phyloP scores from a whole-genome alignment of 2,797 vertebrate genomes.

The Enoplosus armatus region DNA sequence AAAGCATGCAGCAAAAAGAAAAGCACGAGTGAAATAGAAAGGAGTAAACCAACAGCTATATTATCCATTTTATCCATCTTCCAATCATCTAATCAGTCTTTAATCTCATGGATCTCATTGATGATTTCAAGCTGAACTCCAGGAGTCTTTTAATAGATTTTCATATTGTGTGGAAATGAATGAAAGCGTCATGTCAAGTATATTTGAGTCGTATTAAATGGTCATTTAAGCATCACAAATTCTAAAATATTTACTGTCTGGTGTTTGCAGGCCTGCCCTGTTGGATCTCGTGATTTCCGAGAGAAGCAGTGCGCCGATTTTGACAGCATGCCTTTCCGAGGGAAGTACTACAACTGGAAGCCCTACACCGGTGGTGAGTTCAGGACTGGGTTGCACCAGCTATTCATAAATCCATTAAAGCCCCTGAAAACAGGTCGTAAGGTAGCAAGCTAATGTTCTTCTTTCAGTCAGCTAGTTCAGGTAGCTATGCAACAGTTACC shows the following conservation, averaged over 20 bases:
- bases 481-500: background rate
- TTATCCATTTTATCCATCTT: background rate
- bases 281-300: constrained; percentile 94
- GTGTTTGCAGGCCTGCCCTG: constrained; percentile 89
- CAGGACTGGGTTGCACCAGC: background rate
- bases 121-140: too few relatives aligned
- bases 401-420: background rate
- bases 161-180: background rate
- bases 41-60: background rate
- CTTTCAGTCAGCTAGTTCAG: background rate
- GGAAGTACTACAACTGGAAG: constrained; percentile 99
- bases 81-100: background rate
- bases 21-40: background rate
- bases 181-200: too few relatives aligned
- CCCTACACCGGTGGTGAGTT: constrained; percentile 97
- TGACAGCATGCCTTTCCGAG: constrained; percentile 97
- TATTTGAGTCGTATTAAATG: too few relatives aligned
- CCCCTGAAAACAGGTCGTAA: background rate
- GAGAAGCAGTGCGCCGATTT: constrained; percentile 99
- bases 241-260: background rate
- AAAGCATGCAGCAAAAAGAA: background rate
- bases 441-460: too few relatives aligned
- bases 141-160: background rate
- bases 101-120: background rate
- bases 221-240: background rate